Evolutionary conservation across 1,140 invertebrate genomes (phyloP), one percentile per base, ranked within the genome.

Genomic region (Brachionus rubens): DNA sequence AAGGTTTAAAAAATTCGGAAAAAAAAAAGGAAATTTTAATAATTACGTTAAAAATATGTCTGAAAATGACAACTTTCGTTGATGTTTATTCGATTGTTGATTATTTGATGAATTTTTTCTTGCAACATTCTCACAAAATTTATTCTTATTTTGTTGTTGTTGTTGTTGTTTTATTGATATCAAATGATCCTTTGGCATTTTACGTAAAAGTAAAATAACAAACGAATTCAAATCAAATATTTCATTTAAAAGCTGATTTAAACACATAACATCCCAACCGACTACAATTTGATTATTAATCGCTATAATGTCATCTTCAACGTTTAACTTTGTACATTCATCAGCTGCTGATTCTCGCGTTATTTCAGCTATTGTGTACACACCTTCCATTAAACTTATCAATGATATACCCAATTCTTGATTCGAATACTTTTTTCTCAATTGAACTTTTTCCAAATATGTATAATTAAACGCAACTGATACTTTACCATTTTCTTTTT

Each of bases 361-460:
- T 72, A 72, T 72, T 33, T 72, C 68, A 24, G 28, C 43, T 12
- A 72, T 72, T 21, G 68, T 72, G 28, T 72, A 54, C 43, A 72
- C 68, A n/a, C 68, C 68, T 21, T 72, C 68, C 7, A 72, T 19
- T 19, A 72, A 30, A 6, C 19, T 50, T 4, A 72, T 54, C 26
- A 72, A 24, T 14, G 30, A 50, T 36, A 72, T 10, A 26, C 68
- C 68, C 10, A 50, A 36, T 48, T 50, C 46, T 19, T 72, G 68
- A 10, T 48, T 30, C 28, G 28, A 21, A 24, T 3, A 21, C 6
- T 33, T 72, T 28, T 72, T 72, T 21, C 19, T 36, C 14, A 65
- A 41, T 21, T 65, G 33, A 1, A 72, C 68, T 50, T 54, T 48
- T 72, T 72, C 68, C 33, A 72, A 48, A 36, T 72, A 36, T n/a